Evolutionary conservation across 2,888 invertebrate species (phyloP).

Genomic region (Stenichneumon culpator): DNA sequence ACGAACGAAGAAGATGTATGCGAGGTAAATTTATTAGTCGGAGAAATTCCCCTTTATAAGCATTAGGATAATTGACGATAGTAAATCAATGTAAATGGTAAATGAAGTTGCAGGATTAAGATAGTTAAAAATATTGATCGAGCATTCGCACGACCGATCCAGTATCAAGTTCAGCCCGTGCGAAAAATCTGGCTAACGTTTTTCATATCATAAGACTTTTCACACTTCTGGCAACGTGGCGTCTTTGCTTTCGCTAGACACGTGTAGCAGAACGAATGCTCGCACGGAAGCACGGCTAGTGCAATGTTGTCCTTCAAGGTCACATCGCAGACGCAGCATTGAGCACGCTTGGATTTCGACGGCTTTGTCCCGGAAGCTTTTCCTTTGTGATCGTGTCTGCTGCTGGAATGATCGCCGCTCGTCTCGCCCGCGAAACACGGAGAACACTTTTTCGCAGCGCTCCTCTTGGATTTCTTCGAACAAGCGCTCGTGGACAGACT

Average conservation of each 20-base stretch:
- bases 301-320: conserved; percentile 46
- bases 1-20: background rate
- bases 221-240: conserved; percentile 61
- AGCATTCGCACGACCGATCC: background rate
- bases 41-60: background rate
- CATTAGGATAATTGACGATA: background rate
- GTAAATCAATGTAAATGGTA: background rate
- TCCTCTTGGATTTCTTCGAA: conserved; percentile 25
- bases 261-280: conserved; percentile 65
- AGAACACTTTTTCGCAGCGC: conserved; percentile 1
- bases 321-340: conserved; percentile 52
- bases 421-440: conserved; percentile 8
- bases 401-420: background rate
- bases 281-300: conserved; percentile 60
- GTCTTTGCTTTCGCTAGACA: conserved; percentile 53
- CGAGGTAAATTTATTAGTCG: background rate
- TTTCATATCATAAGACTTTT: conserved; percentile 58
- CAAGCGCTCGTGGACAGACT: background rate
- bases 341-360: background rate
- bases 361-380: conserved; percentile 8
- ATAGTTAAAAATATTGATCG: background rate
- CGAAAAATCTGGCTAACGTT: conserved; percentile 48
- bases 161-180: background rate
- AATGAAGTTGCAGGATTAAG: background rate
- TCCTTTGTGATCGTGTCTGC: background rate